Percentiles rank a stretch among this genome's conserved stretches.
Conservation (phyloP, 1,140 invertebrate genomes). For the Tyrophagus putrescentiae region DNA sequence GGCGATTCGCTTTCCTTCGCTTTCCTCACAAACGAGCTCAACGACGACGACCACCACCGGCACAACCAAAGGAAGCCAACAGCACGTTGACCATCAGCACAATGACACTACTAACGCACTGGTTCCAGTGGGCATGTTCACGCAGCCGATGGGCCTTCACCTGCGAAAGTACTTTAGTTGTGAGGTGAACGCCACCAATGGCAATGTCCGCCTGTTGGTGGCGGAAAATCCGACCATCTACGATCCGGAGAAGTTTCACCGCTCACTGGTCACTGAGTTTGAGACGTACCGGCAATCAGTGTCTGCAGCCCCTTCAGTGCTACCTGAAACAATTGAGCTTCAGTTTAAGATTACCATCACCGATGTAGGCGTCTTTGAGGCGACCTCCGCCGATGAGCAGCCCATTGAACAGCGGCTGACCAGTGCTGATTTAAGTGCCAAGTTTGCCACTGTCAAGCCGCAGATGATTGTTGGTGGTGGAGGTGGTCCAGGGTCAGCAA, state of each 20-base stretch:
- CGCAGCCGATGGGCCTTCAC: not conserved
- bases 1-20: not conserved
- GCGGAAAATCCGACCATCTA: not conserved
- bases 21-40: not conserved
- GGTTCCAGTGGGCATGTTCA: not conserved
- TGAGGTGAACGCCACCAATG: not conserved
- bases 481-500: not conserved
- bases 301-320: too few species aligned
- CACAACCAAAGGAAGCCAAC: not conserved
- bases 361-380: not conserved
- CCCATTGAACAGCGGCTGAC: not conserved
- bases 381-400: not conserved
- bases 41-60: too few species aligned
- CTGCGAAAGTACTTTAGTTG: conserved; percentile 4
- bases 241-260: not conserved
- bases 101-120: not conserved
- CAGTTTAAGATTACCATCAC: not conserved
- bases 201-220: not conserved
- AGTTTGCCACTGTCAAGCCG: not conserved
- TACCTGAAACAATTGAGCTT: not conserved
- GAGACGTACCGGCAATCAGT: not conserved
- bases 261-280: not conserved
- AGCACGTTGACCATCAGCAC: too few species aligned
- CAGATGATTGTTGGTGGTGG: not conserved
- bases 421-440: not conserved